These are phyloP conservation scores for Poeciliopsis turneri DNA, from an alignment of 2,797 vertebrate species.

Conservation along the genomic window DNA sequence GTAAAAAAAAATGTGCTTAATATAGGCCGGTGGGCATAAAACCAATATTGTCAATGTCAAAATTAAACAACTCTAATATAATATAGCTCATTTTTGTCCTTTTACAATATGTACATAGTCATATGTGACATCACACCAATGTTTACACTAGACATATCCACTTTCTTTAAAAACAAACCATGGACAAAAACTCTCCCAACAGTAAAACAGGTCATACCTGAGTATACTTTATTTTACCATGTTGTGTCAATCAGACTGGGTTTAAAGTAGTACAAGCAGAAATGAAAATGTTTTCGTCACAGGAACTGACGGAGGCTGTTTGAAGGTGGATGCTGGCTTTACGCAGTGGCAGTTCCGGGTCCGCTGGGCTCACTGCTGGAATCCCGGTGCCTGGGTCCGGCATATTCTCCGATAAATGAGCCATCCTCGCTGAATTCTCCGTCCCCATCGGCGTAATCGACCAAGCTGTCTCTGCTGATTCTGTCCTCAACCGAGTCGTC, in stretches of 20 bases:
- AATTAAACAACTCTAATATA: conserved; percentile 33
- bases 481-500: conserved; percentile 78
- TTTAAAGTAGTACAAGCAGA: conserved; percentile 35
- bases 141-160: neutral
- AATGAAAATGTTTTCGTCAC: conserved; percentile 33
- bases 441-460: conserved; percentile 86
- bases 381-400: conserved; percentile 76
- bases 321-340: conserved; percentile 34
- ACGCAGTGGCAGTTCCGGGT: conserved; percentile 47
- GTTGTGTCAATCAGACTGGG: conserved; percentile 27
- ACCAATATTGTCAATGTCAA: conserved; percentile 48
- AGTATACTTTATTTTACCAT: conserved; percentile 28
- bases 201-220: conserved; percentile 30
- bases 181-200: conserved; percentile 9
- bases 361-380: conserved; percentile 73
- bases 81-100: conserved; percentile 41
- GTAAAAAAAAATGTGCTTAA: conserved; percentile 1
- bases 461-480: conserved; percentile 88
- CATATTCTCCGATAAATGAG: conserved; percentile 95
- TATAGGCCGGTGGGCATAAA: conserved; percentile 43
- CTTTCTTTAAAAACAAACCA: conserved; percentile 2
- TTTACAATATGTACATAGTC: conserved; percentile 56
- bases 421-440: conserved; percentile 93
- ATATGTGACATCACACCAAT: conserved; percentile 11
- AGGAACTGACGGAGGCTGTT: conserved; percentile 30